Conservation (phyloP, 2,888 invertebrate genomes). For the Polydrusus cervinus region DNA sequence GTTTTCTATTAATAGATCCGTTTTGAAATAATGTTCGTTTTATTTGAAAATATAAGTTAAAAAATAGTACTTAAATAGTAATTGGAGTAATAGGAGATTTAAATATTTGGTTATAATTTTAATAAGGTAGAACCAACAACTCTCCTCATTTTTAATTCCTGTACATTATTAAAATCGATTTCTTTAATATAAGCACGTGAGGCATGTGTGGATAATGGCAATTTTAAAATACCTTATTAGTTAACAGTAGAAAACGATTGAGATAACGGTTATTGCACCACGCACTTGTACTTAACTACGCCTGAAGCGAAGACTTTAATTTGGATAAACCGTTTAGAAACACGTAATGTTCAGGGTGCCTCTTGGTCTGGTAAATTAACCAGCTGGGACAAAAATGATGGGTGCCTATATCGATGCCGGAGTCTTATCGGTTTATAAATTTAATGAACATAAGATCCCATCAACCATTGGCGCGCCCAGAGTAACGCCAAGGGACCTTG, state of each 20-base stretch:
- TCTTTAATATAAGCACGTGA: conserved; percentile 9
- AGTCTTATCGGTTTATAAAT: conserved; percentile 35
- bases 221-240: conserved; percentile 25
- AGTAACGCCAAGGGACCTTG: too few relatives aligned
- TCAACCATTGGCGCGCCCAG: conserved; percentile 13
- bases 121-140: not conserved
- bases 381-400: conserved; percentile 30
- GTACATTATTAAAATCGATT: not conserved
- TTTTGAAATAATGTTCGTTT: too few relatives aligned
- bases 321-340: conserved; percentile 28
- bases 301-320: conserved; percentile 15
- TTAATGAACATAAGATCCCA: conserved; percentile 47
- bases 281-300: conserved; percentile 23
- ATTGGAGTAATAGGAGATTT: too few relatives aligned
- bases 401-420: conserved; percentile 23
- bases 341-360: conserved; percentile 28
- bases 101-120: not conserved
- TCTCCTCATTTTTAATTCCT: not conserved
- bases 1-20: too few relatives aligned
- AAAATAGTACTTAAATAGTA: too few relatives aligned
- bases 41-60: too few relatives aligned
- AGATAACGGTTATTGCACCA: conserved; percentile 22
- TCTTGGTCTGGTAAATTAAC: conserved; percentile 30
- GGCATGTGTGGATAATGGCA: conserved; percentile 24
- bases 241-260: conserved; percentile 27